phyloP scores from a whole-genome alignment of 2,797 vertebrate species.

The Diplodus puntazzo region DNA sequence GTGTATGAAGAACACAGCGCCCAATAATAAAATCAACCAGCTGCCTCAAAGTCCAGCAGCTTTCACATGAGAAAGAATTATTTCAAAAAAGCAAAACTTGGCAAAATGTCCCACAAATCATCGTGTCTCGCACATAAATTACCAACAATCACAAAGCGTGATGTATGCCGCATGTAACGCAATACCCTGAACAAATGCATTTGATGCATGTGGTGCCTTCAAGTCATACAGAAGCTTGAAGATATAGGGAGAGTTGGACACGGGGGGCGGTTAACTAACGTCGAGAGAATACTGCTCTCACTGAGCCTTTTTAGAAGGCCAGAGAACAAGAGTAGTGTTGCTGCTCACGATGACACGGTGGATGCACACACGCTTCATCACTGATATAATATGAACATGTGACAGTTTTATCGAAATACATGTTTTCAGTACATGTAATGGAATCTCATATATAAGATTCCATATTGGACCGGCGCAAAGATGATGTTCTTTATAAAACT shows the following conservation, averaged over 20 bases:
- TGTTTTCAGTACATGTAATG: constrained; percentile 51
- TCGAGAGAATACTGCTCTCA: constrained; percentile 41
- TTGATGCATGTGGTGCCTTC: constrained; percentile 63
- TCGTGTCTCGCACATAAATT: constrained; percentile 50
- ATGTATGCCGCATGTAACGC: constrained; percentile 69
- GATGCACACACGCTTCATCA: constrained; percentile 53
- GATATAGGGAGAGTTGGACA: constrained; percentile 47
- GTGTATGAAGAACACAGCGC: constrained; percentile 16
- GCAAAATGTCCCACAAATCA: constrained; percentile 41
- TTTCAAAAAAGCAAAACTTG: constrained; percentile 21
- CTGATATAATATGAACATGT: constrained; percentile 57
- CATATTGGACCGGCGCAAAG: constrained; percentile 18
- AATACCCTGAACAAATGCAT: constrained; percentile 82
- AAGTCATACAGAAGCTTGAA: constrained; percentile 50
- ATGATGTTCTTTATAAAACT: neutral
- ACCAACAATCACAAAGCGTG: constrained; percentile 65
- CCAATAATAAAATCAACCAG: constrained; percentile 33
- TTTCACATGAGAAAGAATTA: constrained; percentile 26
- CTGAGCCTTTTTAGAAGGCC: constrained; percentile 29
- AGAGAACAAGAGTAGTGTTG: constrained; percentile 42
- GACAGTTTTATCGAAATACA: constrained; percentile 38
- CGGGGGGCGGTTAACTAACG: constrained; percentile 21
- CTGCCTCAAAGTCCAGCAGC: constrained; percentile 4
- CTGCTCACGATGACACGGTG: constrained; percentile 50
- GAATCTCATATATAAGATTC: constrained; percentile 28